Base-by-base conservation (phyloP, 2,888 invertebrate species). In the Drosophila siamana region DNA sequence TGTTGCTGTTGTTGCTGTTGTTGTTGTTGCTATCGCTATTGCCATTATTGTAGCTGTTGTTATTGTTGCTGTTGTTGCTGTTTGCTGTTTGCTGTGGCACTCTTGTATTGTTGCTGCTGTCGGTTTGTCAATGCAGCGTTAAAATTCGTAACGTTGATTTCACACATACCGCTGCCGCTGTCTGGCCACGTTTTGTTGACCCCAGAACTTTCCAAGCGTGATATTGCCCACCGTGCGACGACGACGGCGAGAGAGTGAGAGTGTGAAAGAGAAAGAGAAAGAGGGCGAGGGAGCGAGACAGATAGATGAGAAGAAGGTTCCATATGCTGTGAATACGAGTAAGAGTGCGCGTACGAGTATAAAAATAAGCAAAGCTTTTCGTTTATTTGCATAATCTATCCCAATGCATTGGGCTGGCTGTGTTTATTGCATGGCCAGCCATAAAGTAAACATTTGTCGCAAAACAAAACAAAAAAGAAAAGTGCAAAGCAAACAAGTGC, bases 71-170 rank as follows among this genome's bases (percentile, higher is more conserved):
- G 19, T 48, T 67, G 61, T 68, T 60, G 28, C 40, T 44, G 62
- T 44, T 11, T 51, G 19, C 19, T 3, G 19, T 46, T 67, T 60
- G 26, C 40, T 44, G 62, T 44, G 61, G 46, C 56, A 40, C 46
- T 66, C 59, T 44, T 62, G 36, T 63, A 54, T 72, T 48, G 19
- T 64, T 56, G 47, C 16, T 48, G 65, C 55, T 68, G 61, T 62
- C 69, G 68, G 67, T 81, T 70, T 83, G 75, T 81, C 78, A 81
- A 78, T 81, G 81, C 83, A 77, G 80, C 83, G 67, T 70, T 77
- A 69, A 79, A 55, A 55, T 44, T 55, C 55, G 55, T 55, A 44
- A 55, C 55, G 55, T 78, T 76, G 55, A 80, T 78, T 81, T 83
- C 60, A 78, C 80, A 80, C 83, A 69, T 68, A 65, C 47, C 57